A percentile compares a stretch with the other conserved stretches of the same genome.
phyloP scores from a whole-genome alignment of 2,797 vertebrate genomes.

The Hoplostethus mediterraneus region DNA sequence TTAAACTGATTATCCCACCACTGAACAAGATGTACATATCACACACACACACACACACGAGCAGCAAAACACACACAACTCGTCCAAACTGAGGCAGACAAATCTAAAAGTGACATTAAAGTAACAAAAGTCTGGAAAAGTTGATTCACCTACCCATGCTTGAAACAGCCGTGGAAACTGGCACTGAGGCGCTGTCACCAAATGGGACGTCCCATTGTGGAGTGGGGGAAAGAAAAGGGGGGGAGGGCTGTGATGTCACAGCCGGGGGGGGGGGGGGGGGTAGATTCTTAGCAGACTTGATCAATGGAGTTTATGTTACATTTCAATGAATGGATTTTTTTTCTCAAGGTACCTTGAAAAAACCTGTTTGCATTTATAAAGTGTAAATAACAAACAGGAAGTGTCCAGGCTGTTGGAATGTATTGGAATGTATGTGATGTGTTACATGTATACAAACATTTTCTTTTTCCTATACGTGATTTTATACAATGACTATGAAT shows the following conservation, averaged over 20 bases:
- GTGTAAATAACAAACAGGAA: no score
- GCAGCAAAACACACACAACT: not conserved
- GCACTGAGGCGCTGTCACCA: constrained; percentile 4
- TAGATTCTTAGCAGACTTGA: no score
- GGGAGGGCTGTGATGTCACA: constrained; percentile 44
- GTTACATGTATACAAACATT: no score
- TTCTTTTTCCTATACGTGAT: no score
- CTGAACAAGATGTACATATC: not conserved
- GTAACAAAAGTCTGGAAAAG: not conserved
- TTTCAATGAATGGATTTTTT: no score
- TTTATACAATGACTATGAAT: no score
- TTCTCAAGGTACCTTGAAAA: no score
- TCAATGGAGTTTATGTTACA: no score
- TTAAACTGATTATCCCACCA: constrained; percentile 41
- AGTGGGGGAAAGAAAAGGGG: not conserved
- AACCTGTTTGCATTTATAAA: no score
- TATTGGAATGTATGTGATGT: no score
- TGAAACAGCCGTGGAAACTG: constrained; percentile 15
- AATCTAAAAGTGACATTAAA: not conserved
- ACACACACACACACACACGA: not conserved
- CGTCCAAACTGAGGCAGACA: not conserved
- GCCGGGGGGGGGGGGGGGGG: accelerated
- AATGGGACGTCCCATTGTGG: constrained; percentile 53
- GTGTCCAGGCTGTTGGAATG: no score
- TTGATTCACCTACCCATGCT: constrained; percentile 56